These are phyloP conservation scores for Zaprionus gabonicus DNA, from an alignment of 1,140 invertebrate genomes.

Conservation along the genomic window DNA sequence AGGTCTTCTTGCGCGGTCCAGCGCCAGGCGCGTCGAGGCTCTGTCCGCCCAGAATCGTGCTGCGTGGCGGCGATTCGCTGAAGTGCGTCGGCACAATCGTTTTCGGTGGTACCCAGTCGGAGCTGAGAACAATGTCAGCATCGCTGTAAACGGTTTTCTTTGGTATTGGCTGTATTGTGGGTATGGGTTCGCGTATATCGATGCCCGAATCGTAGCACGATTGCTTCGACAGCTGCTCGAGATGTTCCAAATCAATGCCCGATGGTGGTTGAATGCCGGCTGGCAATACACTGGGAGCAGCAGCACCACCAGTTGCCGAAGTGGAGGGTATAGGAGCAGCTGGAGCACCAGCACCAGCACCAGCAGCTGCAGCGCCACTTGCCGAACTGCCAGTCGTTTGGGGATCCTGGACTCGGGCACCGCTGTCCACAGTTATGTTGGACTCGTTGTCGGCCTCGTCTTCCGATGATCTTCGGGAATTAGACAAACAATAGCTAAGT, in stretches of 20 bases:
- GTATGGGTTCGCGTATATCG: slow-evolving; percentile 91
- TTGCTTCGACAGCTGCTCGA: slow-evolving; percentile 86
- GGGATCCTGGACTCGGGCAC: slow-evolving; percentile 72
- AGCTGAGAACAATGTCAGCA: slow-evolving; percentile 92
- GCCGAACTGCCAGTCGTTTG: slow-evolving; percentile 73
- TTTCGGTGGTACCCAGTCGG: slow-evolving; percentile 93
- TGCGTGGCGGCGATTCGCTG: slow-evolving; percentile 85
- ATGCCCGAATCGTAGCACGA: slow-evolving; percentile 95
- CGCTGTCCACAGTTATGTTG: slow-evolving; percentile 79
- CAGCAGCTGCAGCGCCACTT: slow-evolving; percentile 42
- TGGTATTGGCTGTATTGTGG: slow-evolving; percentile 85
- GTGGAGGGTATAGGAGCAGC: slow-evolving; percentile 19
- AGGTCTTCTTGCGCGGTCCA: slow-evolving; percentile 88
- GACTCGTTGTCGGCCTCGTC: slow-evolving; percentile 83
- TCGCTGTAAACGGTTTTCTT: slow-evolving; percentile 89
- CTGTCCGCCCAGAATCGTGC: slow-evolving; percentile 66
- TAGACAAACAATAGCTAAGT: slow-evolving; percentile 83
- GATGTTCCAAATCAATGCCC: slow-evolving; percentile 74
- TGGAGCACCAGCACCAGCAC: slow-evolving; percentile 7
- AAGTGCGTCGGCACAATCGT: slow-evolving; percentile 89
- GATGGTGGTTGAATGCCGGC: slow-evolving; percentile 51
- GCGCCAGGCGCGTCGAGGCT: slow-evolving; percentile 71
- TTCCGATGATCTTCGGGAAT: slow-evolving; percentile 84
- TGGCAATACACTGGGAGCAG: neutral
- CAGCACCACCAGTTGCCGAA: slow-evolving; percentile 18